These are phyloP conservation scores for Monochamus alternatus DNA, from an alignment of 2,888 invertebrate genomes.

Conservation along the genomic window DNA sequence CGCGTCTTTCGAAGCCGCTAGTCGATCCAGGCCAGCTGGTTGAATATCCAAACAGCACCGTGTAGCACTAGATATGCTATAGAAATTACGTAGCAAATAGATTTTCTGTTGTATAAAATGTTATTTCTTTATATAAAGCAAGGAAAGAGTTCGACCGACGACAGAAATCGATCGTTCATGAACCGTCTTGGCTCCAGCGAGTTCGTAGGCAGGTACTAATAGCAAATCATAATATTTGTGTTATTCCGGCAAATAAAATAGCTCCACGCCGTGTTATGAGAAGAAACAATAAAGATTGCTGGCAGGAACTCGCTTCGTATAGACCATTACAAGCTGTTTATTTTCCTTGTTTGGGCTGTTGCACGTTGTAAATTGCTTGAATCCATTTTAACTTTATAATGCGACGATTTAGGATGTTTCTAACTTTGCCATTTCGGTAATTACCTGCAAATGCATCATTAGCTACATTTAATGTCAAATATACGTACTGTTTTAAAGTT, in stretches of 20 bases:
- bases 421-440: not conserved
- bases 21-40: too few species aligned
- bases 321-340: not conserved
- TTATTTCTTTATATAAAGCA: too few species aligned
- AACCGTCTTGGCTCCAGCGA: not conserved
- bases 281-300: not conserved
- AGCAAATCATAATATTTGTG: slow-evolving; percentile 8
- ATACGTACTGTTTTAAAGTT: too few species aligned
- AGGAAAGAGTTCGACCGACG: not conserved
- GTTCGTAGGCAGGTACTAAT: slow-evolving; percentile 5
- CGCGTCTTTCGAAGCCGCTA: too few species aligned
- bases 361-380: not conserved
- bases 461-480: not conserved
- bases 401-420: not conserved
- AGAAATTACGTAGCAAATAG: too few species aligned
- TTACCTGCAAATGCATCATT: not conserved
- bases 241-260: slow-evolving; percentile 1
- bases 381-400: not conserved
- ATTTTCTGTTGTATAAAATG: too few species aligned
- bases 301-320: not conserved
- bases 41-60: too few species aligned
- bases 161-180: not conserved
- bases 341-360: not conserved
- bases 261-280: not conserved
- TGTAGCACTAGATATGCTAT: too few species aligned